These are phyloP conservation scores for Unio pictorum DNA, from an alignment of 2,888 invertebrate genomes.

Conservation along the genomic window DNA sequence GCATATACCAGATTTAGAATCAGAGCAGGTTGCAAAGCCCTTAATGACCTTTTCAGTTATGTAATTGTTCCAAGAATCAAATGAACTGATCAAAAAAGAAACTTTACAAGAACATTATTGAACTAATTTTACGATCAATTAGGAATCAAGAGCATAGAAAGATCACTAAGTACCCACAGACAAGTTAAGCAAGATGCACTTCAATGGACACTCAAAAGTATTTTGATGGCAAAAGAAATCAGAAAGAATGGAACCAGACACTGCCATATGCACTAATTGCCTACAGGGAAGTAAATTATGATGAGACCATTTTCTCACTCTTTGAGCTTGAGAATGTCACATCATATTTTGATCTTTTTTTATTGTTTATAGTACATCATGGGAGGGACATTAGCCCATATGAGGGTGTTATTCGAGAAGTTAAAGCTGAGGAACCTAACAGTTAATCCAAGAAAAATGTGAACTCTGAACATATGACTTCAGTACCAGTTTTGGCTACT, in stretches of 20 bases:
- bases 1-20: neutral
- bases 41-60: constrained; percentile 1
- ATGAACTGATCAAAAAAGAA: constrained; percentile 1
- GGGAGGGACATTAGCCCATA: too few species aligned
- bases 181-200: constrained; percentile 29
- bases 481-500: too few species aligned
- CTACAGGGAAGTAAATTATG: constrained; percentile 28
- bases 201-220: constrained; percentile 34
- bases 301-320: constrained; percentile 21
- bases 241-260: constrained; percentile 20
- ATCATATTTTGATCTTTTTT: too few species aligned
- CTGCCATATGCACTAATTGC: constrained; percentile 39
- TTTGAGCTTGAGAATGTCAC: constrained; percentile 16
- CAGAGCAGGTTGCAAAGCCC: constrained; percentile 6
- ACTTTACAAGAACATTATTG: constrained; percentile 7
- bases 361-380: too few species aligned
- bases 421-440: too few species aligned
- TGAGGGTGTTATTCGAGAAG: too few species aligned
- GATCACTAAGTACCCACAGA: constrained; percentile 5
- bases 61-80: constrained; percentile 1
- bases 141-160: neutral
- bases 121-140: constrained; percentile 4
- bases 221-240: constrained; percentile 20
- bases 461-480: too few species aligned
- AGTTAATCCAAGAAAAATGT: too few species aligned